Conservation (phyloP, 2,888 invertebrate species). For the Xestia rhomboidea region DNA sequence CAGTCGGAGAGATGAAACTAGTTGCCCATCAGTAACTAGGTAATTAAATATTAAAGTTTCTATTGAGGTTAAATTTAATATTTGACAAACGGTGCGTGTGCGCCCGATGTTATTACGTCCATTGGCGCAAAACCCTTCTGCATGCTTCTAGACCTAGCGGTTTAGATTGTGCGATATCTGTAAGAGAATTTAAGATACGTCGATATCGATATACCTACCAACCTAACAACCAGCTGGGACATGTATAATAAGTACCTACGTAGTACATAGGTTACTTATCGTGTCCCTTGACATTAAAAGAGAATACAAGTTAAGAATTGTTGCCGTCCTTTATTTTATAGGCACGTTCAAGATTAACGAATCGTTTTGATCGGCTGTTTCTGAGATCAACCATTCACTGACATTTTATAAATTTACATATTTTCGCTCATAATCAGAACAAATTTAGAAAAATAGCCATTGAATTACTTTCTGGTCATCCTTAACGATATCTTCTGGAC, state of each 20-base stretch:
- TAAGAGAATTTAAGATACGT: not conserved
- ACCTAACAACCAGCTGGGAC: not conserved
- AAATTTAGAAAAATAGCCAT: no score
- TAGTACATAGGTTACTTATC: no score
- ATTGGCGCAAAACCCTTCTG: no score
- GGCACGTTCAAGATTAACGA: slow-evolving; percentile 15
- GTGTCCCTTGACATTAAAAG: slow-evolving; percentile 32
- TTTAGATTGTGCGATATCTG: not conserved
- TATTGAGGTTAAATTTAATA: not conserved
- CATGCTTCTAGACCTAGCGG: not conserved
- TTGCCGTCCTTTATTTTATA: slow-evolving; percentile 12
- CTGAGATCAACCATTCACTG: slow-evolving; percentile 26
- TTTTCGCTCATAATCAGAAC: no score
- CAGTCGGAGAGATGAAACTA: no score
- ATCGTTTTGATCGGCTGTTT: slow-evolving; percentile 10
- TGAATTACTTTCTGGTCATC: no score
- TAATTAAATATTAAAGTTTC: not conserved
- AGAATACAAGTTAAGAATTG: slow-evolving; percentile 12
- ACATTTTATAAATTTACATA: no score
- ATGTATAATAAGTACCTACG: not conserved
- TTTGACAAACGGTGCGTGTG: not conserved
- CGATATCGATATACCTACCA: not conserved
- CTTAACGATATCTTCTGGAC: no score
- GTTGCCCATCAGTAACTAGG: no score
- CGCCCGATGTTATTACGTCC: not conserved